Percentiles rank a stretch among this genome's conserved stretches.
Evolutionary conservation across 2,888 invertebrate genomes (phyloP).

Genomic region (Leptinotarsa juncta): DNA sequence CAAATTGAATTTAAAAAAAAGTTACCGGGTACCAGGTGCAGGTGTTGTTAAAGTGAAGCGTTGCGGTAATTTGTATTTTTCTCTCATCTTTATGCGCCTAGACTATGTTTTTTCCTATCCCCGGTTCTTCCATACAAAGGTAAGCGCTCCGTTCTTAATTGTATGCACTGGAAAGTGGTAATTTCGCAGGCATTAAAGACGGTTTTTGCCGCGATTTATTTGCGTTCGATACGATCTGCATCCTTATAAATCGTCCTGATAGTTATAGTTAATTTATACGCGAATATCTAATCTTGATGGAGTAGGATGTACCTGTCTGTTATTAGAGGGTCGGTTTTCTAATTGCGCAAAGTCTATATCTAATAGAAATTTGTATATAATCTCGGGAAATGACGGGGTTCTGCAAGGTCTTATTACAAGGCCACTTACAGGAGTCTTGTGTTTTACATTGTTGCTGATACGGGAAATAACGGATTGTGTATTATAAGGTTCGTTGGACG

Average conservation of each 20-base stretch:
- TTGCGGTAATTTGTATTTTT: not conserved
- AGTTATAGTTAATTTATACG: slow-evolving; percentile 29
- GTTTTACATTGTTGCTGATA: not conserved
- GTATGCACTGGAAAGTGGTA: slow-evolving; percentile 30
- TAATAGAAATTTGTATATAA: slow-evolving; percentile 15
- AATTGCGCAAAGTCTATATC: slow-evolving; percentile 14
- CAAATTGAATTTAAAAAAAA: not conserved
- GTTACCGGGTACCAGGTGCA: not conserved
- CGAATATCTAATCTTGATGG: slow-evolving; percentile 20
- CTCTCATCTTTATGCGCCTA: not conserved
- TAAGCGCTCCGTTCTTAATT: not conserved
- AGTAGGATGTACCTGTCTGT: slow-evolving; percentile 1
- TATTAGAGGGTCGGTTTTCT: slow-evolving; percentile 12
- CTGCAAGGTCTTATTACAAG: slow-evolving; percentile 3
- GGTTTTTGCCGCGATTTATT: slow-evolving; percentile 30
- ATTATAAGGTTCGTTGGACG: too few species aligned
- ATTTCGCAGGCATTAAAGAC: slow-evolving; percentile 23
- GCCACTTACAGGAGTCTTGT: not conserved
- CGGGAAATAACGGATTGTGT: not conserved
- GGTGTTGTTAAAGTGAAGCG: not conserved
- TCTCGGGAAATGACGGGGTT: not conserved
- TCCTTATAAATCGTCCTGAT: slow-evolving; percentile 31
- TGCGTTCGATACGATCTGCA: slow-evolving; percentile 35
- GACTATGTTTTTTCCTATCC: not conserved
- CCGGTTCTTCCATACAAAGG: not conserved